Conservation (phyloP, 2,113 vertebrate species). For the Toxotes jaculatrix region DNA sequence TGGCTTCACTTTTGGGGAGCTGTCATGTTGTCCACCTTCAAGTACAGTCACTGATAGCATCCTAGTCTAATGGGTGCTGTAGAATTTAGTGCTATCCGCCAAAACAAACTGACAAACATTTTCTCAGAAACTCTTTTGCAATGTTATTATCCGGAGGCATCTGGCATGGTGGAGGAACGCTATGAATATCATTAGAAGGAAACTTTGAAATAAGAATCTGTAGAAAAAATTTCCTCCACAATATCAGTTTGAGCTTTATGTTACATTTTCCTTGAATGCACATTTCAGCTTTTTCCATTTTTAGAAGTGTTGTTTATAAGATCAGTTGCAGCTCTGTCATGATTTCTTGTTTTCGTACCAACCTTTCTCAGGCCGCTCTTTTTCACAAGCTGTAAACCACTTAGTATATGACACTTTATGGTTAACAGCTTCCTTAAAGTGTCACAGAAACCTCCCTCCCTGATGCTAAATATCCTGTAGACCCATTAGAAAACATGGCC, state of each 20-base stretch:
- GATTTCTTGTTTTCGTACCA: too few relatives aligned
- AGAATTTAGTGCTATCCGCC: background rate
- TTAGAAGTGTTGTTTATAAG: too few relatives aligned
- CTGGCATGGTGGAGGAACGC: background rate
- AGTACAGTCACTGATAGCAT: background rate
- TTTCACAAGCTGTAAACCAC: slow-evolving; percentile 26
- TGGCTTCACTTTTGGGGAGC: too few relatives aligned
- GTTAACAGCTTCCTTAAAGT: slow-evolving; percentile 51
- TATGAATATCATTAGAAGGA: too few relatives aligned
- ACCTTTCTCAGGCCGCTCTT: background rate
- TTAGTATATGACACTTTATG: slow-evolving; percentile 36
- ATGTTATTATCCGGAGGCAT: background rate
- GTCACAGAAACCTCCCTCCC: slow-evolving; percentile 27
- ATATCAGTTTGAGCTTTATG: too few relatives aligned
- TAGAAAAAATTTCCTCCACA: background rate
- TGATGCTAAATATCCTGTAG: slow-evolving; percentile 57
- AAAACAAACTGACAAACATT: background rate
- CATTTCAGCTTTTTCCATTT: too few relatives aligned
- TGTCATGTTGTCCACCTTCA: too few relatives aligned
- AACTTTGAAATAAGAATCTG: too few relatives aligned
- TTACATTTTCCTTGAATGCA: too few relatives aligned
- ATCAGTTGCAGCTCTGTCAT: too few relatives aligned
- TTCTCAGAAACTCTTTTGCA: background rate
- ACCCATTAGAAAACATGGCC: slow-evolving; percentile 26
- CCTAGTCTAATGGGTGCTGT: background rate